Evolutionary conservation across 2,888 invertebrate genomes (phyloP), one percentile per base, ranked within the genome.

Genomic region (Eupithecia subfuscata): DNA sequence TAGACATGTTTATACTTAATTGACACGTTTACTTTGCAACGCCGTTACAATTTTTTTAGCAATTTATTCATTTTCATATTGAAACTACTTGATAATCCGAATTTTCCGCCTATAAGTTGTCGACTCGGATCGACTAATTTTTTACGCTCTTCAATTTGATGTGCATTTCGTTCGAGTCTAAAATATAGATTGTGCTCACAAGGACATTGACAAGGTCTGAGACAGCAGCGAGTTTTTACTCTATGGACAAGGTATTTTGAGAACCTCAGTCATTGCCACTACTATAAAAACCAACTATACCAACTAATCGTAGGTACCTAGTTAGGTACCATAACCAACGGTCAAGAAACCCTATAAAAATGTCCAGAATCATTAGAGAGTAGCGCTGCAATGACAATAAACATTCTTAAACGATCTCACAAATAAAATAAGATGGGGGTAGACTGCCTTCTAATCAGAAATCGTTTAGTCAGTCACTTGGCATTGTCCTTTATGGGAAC

Each of bases 391-490:
- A 76, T 76, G 76, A 79, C 72, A 69, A 78, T 80, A 79, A 78
- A 80, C 75, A 70, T 77, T 52, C 43, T 11, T 70, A 75, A 74
- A 79, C 63, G 70, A 45, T 69, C 34, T 40, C 70, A 73, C 70
- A 70, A 72, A 76, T 40, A 67, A 64, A 37, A 30, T 40, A 63
- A 18, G 37, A 75, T 70, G 63, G 30, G 63, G 75, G 63, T 40
- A 67, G n/a, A n/a, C 70, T 69, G 52, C 74, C 75, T 64, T 77
- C 70, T 78, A 81, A 81, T 81, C 75, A 79, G 75, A 76, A 76
- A 72, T 77, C 78, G 69, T 72, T 80, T 73, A 73, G 77, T 60
- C 52, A 63, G 73, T 72, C 75, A 75, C 79, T 82, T 82, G 80
- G 78, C 82, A 82, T 79, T 82, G 67, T 77, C 71, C 48, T 76